A percentile compares a stretch with the other conserved stretches of the same genome.
Evolutionary conservation across 2,797 vertebrate genomes (phyloP).

Genomic region (Uromys caudimaculatus): DNA sequence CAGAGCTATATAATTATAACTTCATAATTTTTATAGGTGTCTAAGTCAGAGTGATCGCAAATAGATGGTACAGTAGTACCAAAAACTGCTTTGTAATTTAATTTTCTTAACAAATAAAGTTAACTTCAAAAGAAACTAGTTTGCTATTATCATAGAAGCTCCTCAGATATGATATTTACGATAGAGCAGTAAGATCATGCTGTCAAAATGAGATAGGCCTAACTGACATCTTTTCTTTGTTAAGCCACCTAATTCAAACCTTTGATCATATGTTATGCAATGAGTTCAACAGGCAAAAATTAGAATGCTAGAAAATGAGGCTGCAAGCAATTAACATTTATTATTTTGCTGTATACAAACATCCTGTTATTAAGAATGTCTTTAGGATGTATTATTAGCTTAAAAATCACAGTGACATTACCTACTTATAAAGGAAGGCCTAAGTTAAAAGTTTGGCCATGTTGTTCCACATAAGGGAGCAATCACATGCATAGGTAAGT

Average conservation of each 20-base stretch:
- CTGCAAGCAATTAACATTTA: constrained; percentile 66
- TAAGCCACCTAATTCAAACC: constrained; percentile 39
- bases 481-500: not conserved
- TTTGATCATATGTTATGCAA: constrained; percentile 66
- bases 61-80: not conserved
- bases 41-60: constrained; percentile 36
- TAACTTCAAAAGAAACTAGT: not conserved
- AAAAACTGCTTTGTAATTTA: constrained; percentile 14
- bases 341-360: constrained; percentile 58
- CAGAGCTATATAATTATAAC: not conserved
- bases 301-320: constrained; percentile 70
- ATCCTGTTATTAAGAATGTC: constrained; percentile 66
- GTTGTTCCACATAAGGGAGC: not conserved
- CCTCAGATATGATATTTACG: not conserved
- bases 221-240: constrained; percentile 40
- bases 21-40: not conserved
- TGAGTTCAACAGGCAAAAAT: constrained; percentile 38
- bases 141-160: constrained; percentile 23
- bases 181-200: not conserved
- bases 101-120: constrained; percentile 7
- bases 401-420: not conserved
- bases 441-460: not conserved
- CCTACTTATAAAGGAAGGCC: not conserved
- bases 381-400: constrained; percentile 23
- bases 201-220: constrained; percentile 10